Base-by-base conservation (phyloP, 2,797 vertebrate species). In the Amniataba percoides region DNA sequence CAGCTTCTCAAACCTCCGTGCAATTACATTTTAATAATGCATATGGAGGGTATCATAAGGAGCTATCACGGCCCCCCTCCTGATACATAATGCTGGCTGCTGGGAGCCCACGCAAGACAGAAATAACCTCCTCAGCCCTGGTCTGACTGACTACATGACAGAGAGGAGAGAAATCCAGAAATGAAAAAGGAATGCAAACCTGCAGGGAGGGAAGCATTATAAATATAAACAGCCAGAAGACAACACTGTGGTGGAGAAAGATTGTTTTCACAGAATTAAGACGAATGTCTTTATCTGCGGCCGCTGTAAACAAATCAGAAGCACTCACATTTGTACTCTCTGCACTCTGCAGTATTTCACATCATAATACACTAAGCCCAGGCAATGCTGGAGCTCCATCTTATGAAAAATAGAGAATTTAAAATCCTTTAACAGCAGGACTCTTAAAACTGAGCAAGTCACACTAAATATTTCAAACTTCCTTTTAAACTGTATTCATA, bases 11-110 rank as follows among this genome's bases (percentile, higher is more conserved):
- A 90, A 67, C 71, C 82, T 84, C 83, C 13, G 34, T 84, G 89
- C 89, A 90, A 90, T 92, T 88, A 88, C 74, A 87, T 83, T 90
- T 93, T 91, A 93, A 93, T 93, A 92, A 93, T 92, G 85, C 87
- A 92, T 92, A 83, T 65, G 61, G 78, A 90, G 87, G 78, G 78
- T 76, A 87, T 89, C 85, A 87, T 85, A 88, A 91, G 83, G 83
- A 84, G 87, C 87, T 74, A 88, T 89, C 73, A 82, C 57, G 12
- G 72, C 80, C 84, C 85, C 79, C 78, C 86, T 87, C 74, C 80
- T 81, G 87, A 88, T 86, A 87, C 87, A 91, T 88, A 88, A 88
- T 65, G 83, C 89, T 80, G 79, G 76, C 78, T 89, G 82, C 89
- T 85, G 78, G 79, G 74, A 87, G 86, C 93, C 90, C 89, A 91